These are phyloP conservation scores for Vanessa cardui DNA, from an alignment of 2,888 invertebrate genomes.

Conservation along the genomic window DNA sequence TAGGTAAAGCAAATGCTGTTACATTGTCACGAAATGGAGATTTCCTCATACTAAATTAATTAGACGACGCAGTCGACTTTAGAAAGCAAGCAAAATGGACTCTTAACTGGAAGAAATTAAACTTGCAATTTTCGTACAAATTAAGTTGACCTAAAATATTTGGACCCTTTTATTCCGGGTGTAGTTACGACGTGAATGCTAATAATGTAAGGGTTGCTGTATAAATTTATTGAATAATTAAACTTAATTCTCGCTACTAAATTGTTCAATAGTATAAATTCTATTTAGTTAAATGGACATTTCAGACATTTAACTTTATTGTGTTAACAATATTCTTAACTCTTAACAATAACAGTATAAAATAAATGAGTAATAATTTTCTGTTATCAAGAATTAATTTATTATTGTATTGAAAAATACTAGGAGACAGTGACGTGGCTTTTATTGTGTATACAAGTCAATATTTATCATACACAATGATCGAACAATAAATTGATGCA, in stretches of 20 bases:
- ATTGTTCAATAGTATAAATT: conserved; percentile 45
- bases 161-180: conserved; percentile 73
- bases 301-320: neutral
- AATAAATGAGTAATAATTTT: too few species aligned
- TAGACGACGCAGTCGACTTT: conserved; percentile 54
- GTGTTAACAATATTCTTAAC: neutral
- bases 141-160: conserved; percentile 75
- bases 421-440: too few species aligned
- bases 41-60: conserved; percentile 77
- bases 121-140: conserved; percentile 69
- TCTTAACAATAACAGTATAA: too few species aligned
- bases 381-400: too few species aligned
- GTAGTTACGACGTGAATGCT: conserved; percentile 76
- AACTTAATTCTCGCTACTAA: conserved; percentile 67
- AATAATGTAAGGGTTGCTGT: conserved; percentile 75
- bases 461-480: conserved; percentile 2
- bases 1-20: conserved; percentile 64
- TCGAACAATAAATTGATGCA: conserved; percentile 47
- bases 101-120: conserved; percentile 67
- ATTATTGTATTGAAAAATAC: too few species aligned
- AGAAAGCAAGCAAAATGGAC: conserved; percentile 60
- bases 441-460: neutral
- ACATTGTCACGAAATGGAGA: conserved; percentile 73
- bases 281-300: conserved; percentile 21
- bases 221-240: conserved; percentile 79